Conservation (phyloP, 1,140 invertebrate genomes). For the Oryzaephilus surinamensis region DNA sequence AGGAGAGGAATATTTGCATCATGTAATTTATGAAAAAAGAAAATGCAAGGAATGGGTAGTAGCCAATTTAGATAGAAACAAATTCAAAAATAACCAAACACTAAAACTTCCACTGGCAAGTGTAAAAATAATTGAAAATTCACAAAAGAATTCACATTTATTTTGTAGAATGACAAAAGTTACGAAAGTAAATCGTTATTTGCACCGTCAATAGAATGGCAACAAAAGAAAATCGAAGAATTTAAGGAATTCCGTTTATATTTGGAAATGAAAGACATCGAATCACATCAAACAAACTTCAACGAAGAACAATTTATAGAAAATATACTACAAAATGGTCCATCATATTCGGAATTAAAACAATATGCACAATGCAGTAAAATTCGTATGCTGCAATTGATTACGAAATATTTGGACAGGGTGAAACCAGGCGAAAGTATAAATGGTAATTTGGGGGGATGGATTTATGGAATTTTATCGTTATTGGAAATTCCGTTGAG, state of each 20-base stretch:
- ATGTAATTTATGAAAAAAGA: conserved; percentile 32
- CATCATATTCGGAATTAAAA: conserved; percentile 18
- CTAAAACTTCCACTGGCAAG: conserved; percentile 15
- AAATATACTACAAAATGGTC: conserved; percentile 4
- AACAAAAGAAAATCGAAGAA: conserved; percentile 30
- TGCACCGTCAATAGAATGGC: conserved; percentile 32
- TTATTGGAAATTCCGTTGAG: conserved; percentile 32
- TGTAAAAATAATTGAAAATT: conserved; percentile 12
- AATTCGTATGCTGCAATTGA: conserved; percentile 26
- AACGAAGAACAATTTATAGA: conserved; percentile 7
- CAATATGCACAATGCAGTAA: conserved; percentile 24
- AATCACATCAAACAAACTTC: conserved; percentile 4
- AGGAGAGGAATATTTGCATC: conserved; percentile 34
- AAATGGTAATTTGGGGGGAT: conserved; percentile 21
- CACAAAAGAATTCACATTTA: background rate
- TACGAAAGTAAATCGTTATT: conserved; percentile 20
- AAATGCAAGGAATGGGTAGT: conserved; percentile 24
- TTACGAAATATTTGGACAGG: conserved; percentile 18
- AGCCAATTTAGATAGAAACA: conserved; percentile 21
- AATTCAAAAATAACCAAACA: conserved; percentile 24
- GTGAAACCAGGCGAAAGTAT: conserved; percentile 16
- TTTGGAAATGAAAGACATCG: conserved; percentile 15
- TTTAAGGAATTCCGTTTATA: conserved; percentile 30
- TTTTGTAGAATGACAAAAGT: conserved; percentile 11
- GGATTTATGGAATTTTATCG: conserved; percentile 34